Percentiles rank a stretch among this genome's conserved stretches.
phyloP scores from a whole-genome alignment of 2,797 vertebrate species.

The Acipenser transmontanus region DNA sequence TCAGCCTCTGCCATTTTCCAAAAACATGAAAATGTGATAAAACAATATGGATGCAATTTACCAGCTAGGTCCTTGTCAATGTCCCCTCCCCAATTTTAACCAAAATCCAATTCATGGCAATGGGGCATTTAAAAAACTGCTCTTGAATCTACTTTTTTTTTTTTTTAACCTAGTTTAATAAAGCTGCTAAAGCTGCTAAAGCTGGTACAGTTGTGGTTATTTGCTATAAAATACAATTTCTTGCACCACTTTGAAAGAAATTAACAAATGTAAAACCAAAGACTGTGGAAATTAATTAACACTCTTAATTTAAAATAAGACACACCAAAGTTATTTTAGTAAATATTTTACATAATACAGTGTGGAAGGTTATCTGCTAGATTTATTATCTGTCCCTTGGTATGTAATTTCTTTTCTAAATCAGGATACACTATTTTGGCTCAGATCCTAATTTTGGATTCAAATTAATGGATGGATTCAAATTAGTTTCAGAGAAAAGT shows the following conservation, averaged over 20 bases:
- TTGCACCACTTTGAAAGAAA: not conserved
- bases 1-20: no score
- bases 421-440: conserved; percentile 20
- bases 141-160: no score
- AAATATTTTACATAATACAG: conserved; percentile 7
- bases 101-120: no score
- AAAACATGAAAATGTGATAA: no score
- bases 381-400: conserved; percentile 4
- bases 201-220: no score
- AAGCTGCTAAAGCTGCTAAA: no score
- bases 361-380: not conserved
- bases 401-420: conserved; percentile 8
- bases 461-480: conserved; percentile 20
- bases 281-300: conserved; percentile 6
- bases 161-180: no score
- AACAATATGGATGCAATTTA: no score
- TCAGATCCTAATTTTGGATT: conserved; percentile 19
- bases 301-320: not conserved
- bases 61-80: no score
- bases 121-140: no score
- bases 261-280: conserved; percentile 2
- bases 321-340: conserved; percentile 7
- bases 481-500: conserved; percentile 22
- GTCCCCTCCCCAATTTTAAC: no score
- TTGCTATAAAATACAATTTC: no score